Base-by-base conservation (phyloP, 2,113 vertebrate genomes). In the Pangasianodon gigas region DNA sequence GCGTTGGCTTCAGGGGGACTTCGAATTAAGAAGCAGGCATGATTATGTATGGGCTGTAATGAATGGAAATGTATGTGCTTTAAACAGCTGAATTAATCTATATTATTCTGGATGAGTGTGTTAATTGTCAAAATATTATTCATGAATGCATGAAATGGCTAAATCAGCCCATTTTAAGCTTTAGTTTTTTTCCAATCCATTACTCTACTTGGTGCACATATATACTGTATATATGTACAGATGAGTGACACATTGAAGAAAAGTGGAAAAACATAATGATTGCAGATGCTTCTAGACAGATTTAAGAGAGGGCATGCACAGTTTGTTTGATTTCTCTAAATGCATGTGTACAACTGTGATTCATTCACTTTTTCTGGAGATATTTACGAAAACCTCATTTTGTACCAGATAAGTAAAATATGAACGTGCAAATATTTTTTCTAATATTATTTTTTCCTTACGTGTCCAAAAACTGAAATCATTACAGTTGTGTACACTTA, bases 11-110 rank as follows among this genome's bases (percentile, higher is more conserved):
- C 41, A 74, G 86, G 83, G 75, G 84, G 56, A 44, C 41, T 26
- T 65, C 8, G 41, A 67, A 56, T 67, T 67, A 81, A 82, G 48
- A 32, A 56, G 67, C 24, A 48, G 52, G 44, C n/a, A 81, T 71
- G 84, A 81, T 86, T 81, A 84, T 82, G 84, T 44, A 67, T 65
- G 74, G 46, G 21, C 54, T 77, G 21, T 60, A 81, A 77, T 90
- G 56, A 65, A 89, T 89, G 81, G 24, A 87, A 89, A 91, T 87
- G 51, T 51, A 83, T 75, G 62, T 44, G 9, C 8, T 60, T 82
- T 67, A 52, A 69, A 48, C 32, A 48, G 37, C 60, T 32, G 46
- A 32, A 67, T 52, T 8, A 69, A 77, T 91, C 32, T 54, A 83
- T 80, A 54, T n/a, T 48, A 86, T 62, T 60, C 85, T 44, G 52